Evolutionary conservation across 2,888 invertebrate genomes (phyloP).

Genomic region (Sinodicranocentrus sp.): DNA sequence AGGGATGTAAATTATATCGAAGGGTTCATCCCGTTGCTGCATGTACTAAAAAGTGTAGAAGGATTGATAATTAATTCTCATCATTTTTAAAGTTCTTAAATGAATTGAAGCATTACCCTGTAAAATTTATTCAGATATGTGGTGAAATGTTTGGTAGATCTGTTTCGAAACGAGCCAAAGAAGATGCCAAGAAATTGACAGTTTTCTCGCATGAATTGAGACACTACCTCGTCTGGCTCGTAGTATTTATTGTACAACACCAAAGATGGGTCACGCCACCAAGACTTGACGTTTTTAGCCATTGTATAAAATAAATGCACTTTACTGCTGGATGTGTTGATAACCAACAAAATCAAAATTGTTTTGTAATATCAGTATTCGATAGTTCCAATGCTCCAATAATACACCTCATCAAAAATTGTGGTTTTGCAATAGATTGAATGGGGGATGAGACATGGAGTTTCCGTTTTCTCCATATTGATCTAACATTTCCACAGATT

Average conservation of each 20-base stretch:
- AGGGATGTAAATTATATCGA: slow-evolving; percentile 71
- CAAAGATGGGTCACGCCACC: slow-evolving; percentile 68
- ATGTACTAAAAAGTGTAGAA: slow-evolving; percentile 38
- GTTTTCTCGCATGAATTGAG: slow-evolving; percentile 60
- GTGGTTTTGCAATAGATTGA: no score
- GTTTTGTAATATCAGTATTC: neutral
- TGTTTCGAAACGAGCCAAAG: slow-evolving; percentile 71
- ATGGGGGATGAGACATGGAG: no score
- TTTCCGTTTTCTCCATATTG: no score
- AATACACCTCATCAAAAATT: neutral
- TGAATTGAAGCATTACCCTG: slow-evolving; percentile 35
- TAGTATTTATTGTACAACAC: slow-evolving; percentile 67
- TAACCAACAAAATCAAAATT: no score
- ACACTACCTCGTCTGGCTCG: slow-evolving; percentile 50
- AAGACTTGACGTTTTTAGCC: slow-evolving; percentile 22
- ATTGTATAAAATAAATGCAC: neutral
- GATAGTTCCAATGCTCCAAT: neutral
- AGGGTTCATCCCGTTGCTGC: slow-evolving; percentile 53
- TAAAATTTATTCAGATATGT: slow-evolving; percentile 68
- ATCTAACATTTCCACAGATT: no score
- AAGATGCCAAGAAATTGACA: slow-evolving; percentile 65
- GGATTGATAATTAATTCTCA: no score
- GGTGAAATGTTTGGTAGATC: slow-evolving; percentile 65
- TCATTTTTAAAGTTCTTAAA: neutral
- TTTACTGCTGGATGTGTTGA: neutral